phyloP scores from a whole-genome alignment of 2,113 vertebrate genomes.

The Pteronura brasiliensis region DNA sequence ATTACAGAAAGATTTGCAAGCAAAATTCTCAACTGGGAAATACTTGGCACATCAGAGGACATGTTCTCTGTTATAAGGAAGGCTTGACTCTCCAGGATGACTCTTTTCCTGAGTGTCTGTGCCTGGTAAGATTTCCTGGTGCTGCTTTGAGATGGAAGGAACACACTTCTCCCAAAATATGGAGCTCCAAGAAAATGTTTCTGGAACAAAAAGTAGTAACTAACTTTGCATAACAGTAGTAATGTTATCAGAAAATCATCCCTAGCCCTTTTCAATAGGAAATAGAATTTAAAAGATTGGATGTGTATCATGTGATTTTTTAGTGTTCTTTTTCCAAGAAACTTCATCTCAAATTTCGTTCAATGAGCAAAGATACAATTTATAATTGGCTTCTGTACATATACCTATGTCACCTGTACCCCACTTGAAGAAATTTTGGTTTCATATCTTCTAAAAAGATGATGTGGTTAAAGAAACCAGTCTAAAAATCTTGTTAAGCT shows the following conservation, averaged over 20 bases:
- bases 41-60: background rate
- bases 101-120: background rate
- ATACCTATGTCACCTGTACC: background rate
- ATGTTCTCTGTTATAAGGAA: background rate
- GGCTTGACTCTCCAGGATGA: background rate
- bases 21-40: background rate
- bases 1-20: background rate
- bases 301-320: background rate
- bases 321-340: background rate
- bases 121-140: background rate
- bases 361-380: background rate
- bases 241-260: background rate
- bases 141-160: background rate
- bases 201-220: background rate
- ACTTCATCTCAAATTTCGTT: background rate
- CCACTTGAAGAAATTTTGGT: background rate
- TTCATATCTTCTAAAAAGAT: background rate
- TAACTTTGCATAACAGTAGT: background rate
- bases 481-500: background rate
- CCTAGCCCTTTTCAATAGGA: background rate
- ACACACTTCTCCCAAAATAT: background rate
- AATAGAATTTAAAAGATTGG: background rate
- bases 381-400: background rate
- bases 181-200: background rate
- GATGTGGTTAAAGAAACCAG: background rate